Percentiles rank a stretch among this genome's conserved stretches.
Conservation (phyloP, 2,888 invertebrate species). For the Acleris laterana region DNA sequence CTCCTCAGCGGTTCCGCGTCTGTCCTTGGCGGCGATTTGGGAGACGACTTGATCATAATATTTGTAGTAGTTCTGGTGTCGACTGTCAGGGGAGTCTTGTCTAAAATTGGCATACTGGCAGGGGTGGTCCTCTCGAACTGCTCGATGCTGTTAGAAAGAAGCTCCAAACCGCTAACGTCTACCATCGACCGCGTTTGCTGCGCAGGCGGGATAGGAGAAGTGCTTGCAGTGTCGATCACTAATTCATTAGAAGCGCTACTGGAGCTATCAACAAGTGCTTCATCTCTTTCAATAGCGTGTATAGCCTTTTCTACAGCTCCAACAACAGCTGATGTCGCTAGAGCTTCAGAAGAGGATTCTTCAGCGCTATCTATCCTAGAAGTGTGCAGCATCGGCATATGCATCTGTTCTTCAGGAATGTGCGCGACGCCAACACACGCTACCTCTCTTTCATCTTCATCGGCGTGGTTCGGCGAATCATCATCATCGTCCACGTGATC, state of each 20-base stretch:
- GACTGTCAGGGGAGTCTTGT: constrained; percentile 63
- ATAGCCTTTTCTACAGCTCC: constrained; percentile 75
- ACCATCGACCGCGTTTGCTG: constrained; percentile 68
- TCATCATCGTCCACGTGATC: constrained; percentile 90
- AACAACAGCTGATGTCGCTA: constrained; percentile 59
- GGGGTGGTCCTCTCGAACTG: constrained; percentile 87
- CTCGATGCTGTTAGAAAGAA: constrained; percentile 93
- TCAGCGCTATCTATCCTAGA: constrained; percentile 67
- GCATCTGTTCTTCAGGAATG: constrained; percentile 67
- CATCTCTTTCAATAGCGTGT: constrained; percentile 74
- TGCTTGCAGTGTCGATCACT: constrained; percentile 74
- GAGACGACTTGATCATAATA: constrained; percentile 76
- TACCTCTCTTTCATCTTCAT: constrained; percentile 75
- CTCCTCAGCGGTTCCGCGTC: constrained; percentile 68
- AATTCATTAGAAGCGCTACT: constrained; percentile 77
- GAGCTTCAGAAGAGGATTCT: constrained; percentile 71
- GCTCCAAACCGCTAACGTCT: constrained; percentile 91
- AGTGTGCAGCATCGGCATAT: constrained; percentile 51
- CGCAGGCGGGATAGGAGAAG: constrained; percentile 56
- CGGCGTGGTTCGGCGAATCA: constrained; percentile 78
- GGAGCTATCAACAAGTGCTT: constrained; percentile 66
- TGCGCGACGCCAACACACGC: constrained; percentile 80
- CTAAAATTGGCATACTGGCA: constrained; percentile 64
- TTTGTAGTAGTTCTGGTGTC: constrained; percentile 71
- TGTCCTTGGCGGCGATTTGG: constrained; percentile 70